Evolutionary conservation across 2,888 invertebrate genomes (phyloP), one percentile per base, ranked within the genome.

Genomic region (Heliconius erato): DNA sequence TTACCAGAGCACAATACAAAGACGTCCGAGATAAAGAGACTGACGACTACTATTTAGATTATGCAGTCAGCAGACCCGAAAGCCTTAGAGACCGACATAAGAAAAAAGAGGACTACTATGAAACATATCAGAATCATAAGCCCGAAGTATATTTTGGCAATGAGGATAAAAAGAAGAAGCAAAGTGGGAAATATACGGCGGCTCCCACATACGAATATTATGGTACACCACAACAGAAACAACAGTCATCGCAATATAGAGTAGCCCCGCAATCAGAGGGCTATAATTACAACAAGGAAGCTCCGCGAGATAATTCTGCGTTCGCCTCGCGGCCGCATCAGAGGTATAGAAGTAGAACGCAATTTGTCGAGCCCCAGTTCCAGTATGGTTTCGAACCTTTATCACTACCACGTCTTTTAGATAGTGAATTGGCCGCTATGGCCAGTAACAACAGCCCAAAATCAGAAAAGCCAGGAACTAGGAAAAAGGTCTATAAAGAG

Each of bases 381-480:
- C 95, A 96, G 85, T 96, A 96, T 85, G 96, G 96, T 14, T 96
- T 96, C 87, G 95, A 95, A 84, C 96, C 96, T 16, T 89, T 94
- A 80, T 87, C 91, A 14, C 85, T 94, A 84, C 94, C 95, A 65
- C 89, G 89, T 80, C 88, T 94, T 40, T 89, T 95, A 59, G 95
- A 95, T 85, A 94, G 94, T 84, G 95, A 95, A 86, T 86, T 95
- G 40, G 91, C 95, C 26, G 92, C 95, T 14, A 94, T 95, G 94
- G 93, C 95, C 4, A 94, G 92, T 86, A 94, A 94, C 89, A 85
- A 91, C 82, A 92, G 91, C 85, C 92, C 94, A 54, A 92, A 94
- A 88, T 94, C 92, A 88, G 93, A 94, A 89, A 93, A 93, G 85
- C 92, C 94, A 12, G 94, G 92, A 54, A 90, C 90, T 85, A 91